Percentiles rank a stretch among this genome's conserved stretches.
Evolutionary conservation across 2,888 invertebrate species (phyloP).

Genomic region (Nomada goodeniana): DNA sequence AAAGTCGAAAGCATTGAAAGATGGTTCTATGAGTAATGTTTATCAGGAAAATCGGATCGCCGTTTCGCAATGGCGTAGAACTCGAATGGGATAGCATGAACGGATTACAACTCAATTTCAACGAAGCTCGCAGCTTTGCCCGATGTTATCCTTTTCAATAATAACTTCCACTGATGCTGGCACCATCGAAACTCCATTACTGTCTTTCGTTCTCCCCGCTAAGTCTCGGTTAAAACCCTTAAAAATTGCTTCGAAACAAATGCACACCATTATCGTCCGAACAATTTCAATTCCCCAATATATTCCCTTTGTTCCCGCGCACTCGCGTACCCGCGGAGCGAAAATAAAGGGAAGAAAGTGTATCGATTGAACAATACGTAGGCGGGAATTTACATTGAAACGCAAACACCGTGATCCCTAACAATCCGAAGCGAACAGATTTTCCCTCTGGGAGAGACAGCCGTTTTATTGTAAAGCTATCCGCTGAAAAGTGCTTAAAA

Average conservation of each 20-base stretch:
- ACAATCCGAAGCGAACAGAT: neutral
- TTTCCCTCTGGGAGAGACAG: neutral
- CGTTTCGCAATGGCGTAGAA: neutral
- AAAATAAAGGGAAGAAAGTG: neutral
- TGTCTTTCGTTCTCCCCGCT: neutral
- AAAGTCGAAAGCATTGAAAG: neutral
- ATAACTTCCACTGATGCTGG: neutral
- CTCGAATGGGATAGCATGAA: neutral
- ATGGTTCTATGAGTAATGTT: neutral
- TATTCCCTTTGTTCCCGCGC: neutral
- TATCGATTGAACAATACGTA: neutral
- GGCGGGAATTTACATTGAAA: constrained; percentile 9
- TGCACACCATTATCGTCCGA: neutral
- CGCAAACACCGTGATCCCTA: neutral
- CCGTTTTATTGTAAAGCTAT: constrained; percentile 2
- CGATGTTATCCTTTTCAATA: neutral
- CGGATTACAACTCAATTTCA: constrained; percentile 14
- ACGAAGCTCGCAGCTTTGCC: neutral
- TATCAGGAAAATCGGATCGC: neutral
- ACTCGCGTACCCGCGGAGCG: neutral
- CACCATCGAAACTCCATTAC: neutral
- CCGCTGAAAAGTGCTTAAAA: neutral
- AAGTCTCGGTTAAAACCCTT: neutral
- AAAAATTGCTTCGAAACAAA: constrained; percentile 10
- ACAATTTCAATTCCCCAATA: constrained; percentile 7